Conservation (phyloP, 2,888 invertebrate species). For the Protodeltote pygarga region DNA sequence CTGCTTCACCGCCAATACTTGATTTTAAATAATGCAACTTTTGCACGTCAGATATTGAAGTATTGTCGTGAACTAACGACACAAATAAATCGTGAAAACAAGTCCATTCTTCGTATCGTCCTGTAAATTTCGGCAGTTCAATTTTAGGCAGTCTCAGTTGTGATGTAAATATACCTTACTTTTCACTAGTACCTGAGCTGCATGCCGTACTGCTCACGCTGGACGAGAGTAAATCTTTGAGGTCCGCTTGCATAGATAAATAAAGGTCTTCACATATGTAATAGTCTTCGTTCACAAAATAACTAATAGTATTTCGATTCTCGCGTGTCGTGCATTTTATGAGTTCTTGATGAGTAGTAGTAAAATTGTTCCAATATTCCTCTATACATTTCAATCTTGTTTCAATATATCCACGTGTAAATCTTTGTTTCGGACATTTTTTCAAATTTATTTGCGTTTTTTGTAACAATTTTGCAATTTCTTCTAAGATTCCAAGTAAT, state of each 20-base stretch:
- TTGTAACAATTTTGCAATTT: background rate
- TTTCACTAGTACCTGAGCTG: too few species aligned
- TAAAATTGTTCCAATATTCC: slow-evolving; percentile 15
- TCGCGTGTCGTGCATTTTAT: background rate
- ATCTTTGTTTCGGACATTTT: slow-evolving; percentile 7
- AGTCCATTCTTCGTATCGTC: slow-evolving; percentile 10
- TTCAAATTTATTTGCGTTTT: slow-evolving; percentile 15
- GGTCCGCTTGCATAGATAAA: background rate
- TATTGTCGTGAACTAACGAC: background rate
- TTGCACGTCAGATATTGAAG: background rate
- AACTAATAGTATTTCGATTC: background rate
- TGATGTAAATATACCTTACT: background rate
- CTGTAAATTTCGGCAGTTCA: slow-evolving; percentile 1
- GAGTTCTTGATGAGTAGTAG: background rate
- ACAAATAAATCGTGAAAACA: slow-evolving; percentile 3
- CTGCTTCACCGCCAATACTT: slow-evolving; percentile 8
- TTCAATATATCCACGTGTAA: slow-evolving; percentile 9
- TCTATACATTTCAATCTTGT: slow-evolving; percentile 5
- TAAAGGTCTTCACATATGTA: background rate
- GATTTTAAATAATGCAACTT: slow-evolving; percentile 1
- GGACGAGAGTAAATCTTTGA: background rate
- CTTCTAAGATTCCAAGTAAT: slow-evolving; percentile 4
- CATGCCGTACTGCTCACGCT: too few species aligned
- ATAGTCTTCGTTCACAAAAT: background rate
- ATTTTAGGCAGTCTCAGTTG: slow-evolving; percentile 6